A percentile compares a stretch with the other conserved stretches of the same genome.
phyloP scores from a whole-genome alignment of 2,797 vertebrate genomes.

The Notolepis coatsorum region DNA sequence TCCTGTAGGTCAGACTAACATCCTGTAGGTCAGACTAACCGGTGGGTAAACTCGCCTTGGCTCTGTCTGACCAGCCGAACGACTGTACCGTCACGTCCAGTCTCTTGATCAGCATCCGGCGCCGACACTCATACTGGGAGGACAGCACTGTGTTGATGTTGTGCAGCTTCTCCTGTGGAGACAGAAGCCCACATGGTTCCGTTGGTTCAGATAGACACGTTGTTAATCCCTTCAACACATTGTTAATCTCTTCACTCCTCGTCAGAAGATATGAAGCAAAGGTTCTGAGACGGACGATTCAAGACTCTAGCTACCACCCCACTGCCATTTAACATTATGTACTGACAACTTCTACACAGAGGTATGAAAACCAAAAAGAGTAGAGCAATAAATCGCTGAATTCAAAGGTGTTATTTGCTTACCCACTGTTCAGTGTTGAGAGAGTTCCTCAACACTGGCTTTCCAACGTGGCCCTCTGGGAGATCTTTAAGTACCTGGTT shows the following conservation, averaged over 20 bases:
- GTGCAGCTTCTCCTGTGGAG: constrained; percentile 85
- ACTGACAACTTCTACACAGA: not conserved
- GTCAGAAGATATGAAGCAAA: not conserved
- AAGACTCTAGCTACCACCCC: too few species aligned
- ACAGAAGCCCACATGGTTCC: not conserved
- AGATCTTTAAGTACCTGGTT: constrained; percentile 82
- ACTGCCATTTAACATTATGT: too few species aligned
- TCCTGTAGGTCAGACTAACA: not conserved
- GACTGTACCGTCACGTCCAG: constrained; percentile 97
- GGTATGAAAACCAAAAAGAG: not conserved
- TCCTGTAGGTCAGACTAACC: too few species aligned
- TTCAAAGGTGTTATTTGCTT: constrained; percentile 41
- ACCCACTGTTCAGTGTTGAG: constrained; percentile 90
- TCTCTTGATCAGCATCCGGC: constrained; percentile 95
- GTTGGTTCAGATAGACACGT: not conserved
- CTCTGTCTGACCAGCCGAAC: constrained; percentile 96
- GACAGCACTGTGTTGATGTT: constrained; percentile 86
- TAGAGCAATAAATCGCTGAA: not conserved
- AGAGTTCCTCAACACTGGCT: constrained; percentile 83
- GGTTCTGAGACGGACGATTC: not conserved
- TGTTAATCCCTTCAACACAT: not conserved
- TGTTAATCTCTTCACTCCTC: too few species aligned
- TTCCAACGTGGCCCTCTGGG: constrained; percentile 81
- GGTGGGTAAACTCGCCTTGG: constrained; percentile 84
- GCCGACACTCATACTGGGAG: constrained; percentile 93